Evolutionary conservation across 1,140 invertebrate species (phyloP).

Genomic region (Phymastichus coffea): DNA sequence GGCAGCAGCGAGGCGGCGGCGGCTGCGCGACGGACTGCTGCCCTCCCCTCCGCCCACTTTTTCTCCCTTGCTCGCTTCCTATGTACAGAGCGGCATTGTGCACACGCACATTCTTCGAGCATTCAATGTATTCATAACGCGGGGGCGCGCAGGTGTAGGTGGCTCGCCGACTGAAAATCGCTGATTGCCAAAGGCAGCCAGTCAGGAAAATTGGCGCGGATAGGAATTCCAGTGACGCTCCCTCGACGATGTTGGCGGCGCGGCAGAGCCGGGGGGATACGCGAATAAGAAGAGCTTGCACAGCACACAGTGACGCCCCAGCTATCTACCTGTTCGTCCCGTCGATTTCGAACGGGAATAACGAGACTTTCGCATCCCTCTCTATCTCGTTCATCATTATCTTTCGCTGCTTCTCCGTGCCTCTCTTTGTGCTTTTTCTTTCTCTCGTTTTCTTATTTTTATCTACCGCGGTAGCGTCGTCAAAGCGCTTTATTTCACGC

Average conservation of each 20-base stretch:
- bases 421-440: background rate
- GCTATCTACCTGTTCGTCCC: slow-evolving; percentile 1
- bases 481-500: background rate
- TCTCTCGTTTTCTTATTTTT: background rate
- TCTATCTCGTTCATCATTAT: background rate
- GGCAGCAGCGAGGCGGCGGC: too few relatives aligned
- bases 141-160: background rate
- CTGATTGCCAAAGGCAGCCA: slow-evolving; percentile 11
- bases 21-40: too few relatives aligned
- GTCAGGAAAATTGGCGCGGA: background rate
- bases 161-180: slow-evolving; percentile 5
- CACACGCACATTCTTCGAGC: too few relatives aligned
- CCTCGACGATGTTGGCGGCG: too few relatives aligned
- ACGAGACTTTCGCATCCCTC: background rate
- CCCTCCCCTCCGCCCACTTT: background rate
- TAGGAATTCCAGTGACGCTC: background rate
- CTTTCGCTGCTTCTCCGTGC: background rate
- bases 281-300: too few relatives aligned
- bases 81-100: too few relatives aligned
- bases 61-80: background rate
- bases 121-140: background rate
- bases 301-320: too few relatives aligned
- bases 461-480: background rate
- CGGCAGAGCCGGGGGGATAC: too few relatives aligned
- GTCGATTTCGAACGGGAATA: background rate